Percentiles rank a stretch among this genome's conserved stretches.
phyloP scores from a whole-genome alignment of 1,140 invertebrate species.

The Cotesia typhae region DNA sequence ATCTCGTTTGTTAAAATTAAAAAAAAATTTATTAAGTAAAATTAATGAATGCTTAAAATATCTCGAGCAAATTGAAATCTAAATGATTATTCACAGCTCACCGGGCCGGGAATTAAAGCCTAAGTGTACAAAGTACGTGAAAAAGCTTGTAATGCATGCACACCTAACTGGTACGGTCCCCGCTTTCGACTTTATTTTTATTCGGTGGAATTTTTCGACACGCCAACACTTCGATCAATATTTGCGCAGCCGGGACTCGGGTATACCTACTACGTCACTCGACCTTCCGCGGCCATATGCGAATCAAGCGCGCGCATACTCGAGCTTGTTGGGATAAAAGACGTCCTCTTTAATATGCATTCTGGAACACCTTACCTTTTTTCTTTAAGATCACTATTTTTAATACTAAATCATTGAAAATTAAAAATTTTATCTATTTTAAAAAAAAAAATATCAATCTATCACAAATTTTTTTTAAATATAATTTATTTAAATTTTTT shows the following conservation, averaged over 20 bases:
- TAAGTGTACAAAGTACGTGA: no score
- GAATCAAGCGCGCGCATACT: constrained; percentile 38
- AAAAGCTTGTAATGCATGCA: neutral
- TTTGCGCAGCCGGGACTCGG: constrained; percentile 59
- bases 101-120: no score
- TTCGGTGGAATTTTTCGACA: constrained; percentile 62
- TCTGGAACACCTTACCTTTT: constrained; percentile 6
- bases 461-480: neutral
- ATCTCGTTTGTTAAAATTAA: no score
- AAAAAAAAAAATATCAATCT: neutral
- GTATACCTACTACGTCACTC: constrained; percentile 53
- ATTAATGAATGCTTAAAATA: no score
- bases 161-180: neutral
- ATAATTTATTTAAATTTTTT: no score
- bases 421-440: neutral
- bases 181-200: constrained; percentile 34
- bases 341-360: constrained; percentile 2
- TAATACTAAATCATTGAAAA: neutral
- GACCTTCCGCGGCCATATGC: constrained; percentile 59
- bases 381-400: constrained; percentile 29
- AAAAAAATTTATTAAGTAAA: no score
- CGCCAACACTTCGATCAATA: constrained; percentile 61
- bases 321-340: constrained; percentile 13
- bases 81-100: no score
- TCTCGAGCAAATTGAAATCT: no score